Evolutionary conservation across 1,140 invertebrate genomes (phyloP).

Genomic region (Polyergus mexicanus): DNA sequence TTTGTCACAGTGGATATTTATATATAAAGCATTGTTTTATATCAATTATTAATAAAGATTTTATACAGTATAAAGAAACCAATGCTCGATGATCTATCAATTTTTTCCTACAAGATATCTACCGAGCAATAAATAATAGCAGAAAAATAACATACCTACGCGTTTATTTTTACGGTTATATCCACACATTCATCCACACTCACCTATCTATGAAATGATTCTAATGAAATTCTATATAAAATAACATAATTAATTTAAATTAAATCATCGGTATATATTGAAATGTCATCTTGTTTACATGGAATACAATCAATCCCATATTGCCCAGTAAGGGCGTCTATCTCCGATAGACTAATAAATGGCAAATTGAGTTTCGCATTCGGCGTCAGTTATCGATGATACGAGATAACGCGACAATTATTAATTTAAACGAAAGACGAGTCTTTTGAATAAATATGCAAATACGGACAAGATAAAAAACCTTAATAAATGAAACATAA

Average conservation of each 20-base stretch:
- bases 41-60: slow-evolving; percentile 11
- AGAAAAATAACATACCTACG: not conserved
- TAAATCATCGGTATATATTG: not conserved
- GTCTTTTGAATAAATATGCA: slow-evolving; percentile 22
- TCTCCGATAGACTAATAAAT: slow-evolving; percentile 33
- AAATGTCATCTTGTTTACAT: slow-evolving; percentile 3
- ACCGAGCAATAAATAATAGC: not conserved
- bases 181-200: not conserved
- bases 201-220: not conserved
- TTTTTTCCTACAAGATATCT: not conserved
- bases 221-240: slow-evolving; percentile 1
- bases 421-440: slow-evolving; percentile 17
- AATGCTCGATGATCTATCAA: not conserved
- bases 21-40: not conserved
- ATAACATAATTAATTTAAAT: slow-evolving; percentile 41
- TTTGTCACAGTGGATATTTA: not conserved
- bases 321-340: not conserved
- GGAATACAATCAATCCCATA: not conserved
- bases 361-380: slow-evolving; percentile 31
- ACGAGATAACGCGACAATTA: slow-evolving; percentile 14
- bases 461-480: slow-evolving; percentile 28
- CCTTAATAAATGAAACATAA: not conserved
- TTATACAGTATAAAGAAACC: not conserved
- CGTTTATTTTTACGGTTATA: no score
- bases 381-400: slow-evolving; percentile 33